Evolutionary conservation across 2,888 invertebrate genomes (phyloP).

Genomic region (Notodonta ziczac): DNA sequence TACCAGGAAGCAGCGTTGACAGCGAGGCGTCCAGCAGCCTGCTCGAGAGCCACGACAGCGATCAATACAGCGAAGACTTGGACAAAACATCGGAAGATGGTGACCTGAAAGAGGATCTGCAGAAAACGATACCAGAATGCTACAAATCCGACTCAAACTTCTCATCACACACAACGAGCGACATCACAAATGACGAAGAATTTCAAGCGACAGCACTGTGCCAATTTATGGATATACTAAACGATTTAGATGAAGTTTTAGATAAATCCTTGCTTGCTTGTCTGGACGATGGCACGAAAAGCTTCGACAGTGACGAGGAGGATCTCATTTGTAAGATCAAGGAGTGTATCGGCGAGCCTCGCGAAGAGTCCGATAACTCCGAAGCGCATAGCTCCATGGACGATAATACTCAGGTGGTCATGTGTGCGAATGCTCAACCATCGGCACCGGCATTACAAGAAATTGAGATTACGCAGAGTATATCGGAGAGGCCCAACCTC

Average conservation of each 20-base stretch:
- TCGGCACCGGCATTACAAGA: constrained; percentile 53
- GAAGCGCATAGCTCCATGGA: constrained; percentile 64
- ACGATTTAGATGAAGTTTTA: constrained; percentile 84
- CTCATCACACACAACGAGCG: constrained; percentile 70
- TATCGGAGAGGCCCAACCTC: constrained; percentile 48
- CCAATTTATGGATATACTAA: constrained; percentile 83
- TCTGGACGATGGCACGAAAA: constrained; percentile 68
- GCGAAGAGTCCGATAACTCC: constrained; percentile 52
- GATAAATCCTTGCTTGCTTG: constrained; percentile 80
- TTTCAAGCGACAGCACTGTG: constrained; percentile 78
- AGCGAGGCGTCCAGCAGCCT: constrained; percentile 69
- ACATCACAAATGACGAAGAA: constrained; percentile 77
- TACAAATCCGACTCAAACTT: constrained; percentile 77
- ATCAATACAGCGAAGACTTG: constrained; percentile 56
- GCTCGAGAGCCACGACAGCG: constrained; percentile 65
- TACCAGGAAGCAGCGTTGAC: constrained; percentile 67
- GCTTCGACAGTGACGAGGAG: constrained; percentile 73
- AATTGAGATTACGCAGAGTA: constrained; percentile 46
- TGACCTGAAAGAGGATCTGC: constrained; percentile 73
- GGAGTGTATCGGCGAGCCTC: constrained; percentile 62
- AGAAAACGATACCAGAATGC: constrained; percentile 76
- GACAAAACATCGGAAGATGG: constrained; percentile 71
- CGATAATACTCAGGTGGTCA: constrained; percentile 72
- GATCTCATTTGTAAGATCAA: constrained; percentile 79
- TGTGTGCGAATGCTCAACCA: constrained; percentile 48